Percentiles rank a stretch among this genome's conserved stretches.
Conservation (phyloP, 2,797 vertebrate species). For the Malacoctenus gilli region DNA sequence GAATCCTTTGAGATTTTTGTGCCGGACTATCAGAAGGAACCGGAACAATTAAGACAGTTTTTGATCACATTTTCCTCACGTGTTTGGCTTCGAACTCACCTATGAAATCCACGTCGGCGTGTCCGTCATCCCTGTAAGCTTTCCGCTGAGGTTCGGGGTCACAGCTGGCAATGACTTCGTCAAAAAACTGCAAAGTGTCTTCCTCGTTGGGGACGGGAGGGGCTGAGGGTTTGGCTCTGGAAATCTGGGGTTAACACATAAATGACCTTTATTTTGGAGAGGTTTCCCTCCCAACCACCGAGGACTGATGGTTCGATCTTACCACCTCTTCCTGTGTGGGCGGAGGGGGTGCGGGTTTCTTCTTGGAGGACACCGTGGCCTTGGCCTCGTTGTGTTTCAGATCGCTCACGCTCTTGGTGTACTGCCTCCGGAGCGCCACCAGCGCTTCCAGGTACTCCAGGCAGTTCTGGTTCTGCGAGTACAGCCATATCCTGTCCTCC, state of each 20-base stretch:
- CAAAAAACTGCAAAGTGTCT: conserved; percentile 91
- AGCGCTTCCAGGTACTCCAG: conserved; percentile 94
- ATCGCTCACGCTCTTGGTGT: conserved; percentile 85
- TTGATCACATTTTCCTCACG: too few species aligned
- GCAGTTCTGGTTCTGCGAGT: conserved; percentile 91
- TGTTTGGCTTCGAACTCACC: conserved; percentile 83
- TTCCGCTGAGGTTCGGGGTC: conserved; percentile 83
- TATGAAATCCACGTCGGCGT: conserved; percentile 94
- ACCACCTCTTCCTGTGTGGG: too few species aligned
- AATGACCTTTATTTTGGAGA: neutral
- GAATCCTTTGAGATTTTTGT: too few species aligned
- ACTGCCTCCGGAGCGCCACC: conserved; percentile 90
- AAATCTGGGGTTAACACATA: conserved; percentile 51
- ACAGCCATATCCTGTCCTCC: conserved; percentile 91
- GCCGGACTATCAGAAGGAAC: too few species aligned
- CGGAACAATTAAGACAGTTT: too few species aligned
- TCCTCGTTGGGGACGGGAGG: conserved; percentile 83
- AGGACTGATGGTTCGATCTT: conserved; percentile 28
- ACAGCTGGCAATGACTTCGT: conserved; percentile 90
- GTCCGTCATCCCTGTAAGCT: conserved; percentile 77
- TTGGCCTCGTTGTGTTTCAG: conserved; percentile 76
- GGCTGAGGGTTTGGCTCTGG: conserved; percentile 64
- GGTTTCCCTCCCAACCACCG: neutral
- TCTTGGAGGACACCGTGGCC: conserved; percentile 76
- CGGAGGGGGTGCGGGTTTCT: conserved; percentile 74